phyloP scores from a whole-genome alignment of 2,113 vertebrate species.

The Cheilinus undulatus region DNA sequence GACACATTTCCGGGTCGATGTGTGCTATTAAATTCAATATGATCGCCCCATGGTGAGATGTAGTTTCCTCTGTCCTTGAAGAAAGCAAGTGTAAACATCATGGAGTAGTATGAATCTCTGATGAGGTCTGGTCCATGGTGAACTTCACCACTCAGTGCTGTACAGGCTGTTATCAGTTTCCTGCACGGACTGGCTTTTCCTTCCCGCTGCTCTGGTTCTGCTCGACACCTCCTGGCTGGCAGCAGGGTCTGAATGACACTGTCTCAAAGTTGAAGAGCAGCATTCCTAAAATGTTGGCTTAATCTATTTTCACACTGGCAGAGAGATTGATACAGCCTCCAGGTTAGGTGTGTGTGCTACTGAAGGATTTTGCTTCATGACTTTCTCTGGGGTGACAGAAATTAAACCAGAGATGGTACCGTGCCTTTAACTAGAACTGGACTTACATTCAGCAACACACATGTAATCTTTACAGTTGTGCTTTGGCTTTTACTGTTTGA shows the following conservation, averaged over 20 bases:
- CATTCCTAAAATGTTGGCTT: slow-evolving; percentile 54
- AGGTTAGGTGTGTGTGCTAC: neutral
- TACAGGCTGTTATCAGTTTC: slow-evolving; percentile 77
- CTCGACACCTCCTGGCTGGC: slow-evolving; percentile 68
- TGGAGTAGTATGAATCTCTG: slow-evolving; percentile 19
- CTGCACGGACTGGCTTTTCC: slow-evolving; percentile 75
- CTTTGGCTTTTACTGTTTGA: too few relatives aligned
- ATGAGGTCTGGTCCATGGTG: slow-evolving; percentile 56
- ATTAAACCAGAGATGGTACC: neutral
- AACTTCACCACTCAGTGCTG: slow-evolving; percentile 43
- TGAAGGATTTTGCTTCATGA: neutral
- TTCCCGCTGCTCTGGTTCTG: slow-evolving; percentile 67
- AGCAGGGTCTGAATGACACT: neutral
- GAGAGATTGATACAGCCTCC: neutral
- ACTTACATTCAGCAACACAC: neutral
- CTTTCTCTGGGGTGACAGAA: neutral
- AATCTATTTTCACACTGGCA: slow-evolving; percentile 27
- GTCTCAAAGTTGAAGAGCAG: slow-evolving; percentile 37
- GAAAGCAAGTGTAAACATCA: neutral
- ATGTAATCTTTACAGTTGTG: too few relatives aligned
- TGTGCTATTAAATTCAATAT: neutral
- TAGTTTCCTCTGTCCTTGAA: neutral
- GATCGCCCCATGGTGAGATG: neutral
- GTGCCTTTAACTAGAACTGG: neutral
- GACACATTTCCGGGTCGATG: slow-evolving; percentile 43